A percentile compares a stretch with the other conserved stretches of the same genome.
These are phyloP conservation scores for Rhynchotus rufescens DNA, from an alignment of 2,797 vertebrate genomes.

Conservation along the genomic window DNA sequence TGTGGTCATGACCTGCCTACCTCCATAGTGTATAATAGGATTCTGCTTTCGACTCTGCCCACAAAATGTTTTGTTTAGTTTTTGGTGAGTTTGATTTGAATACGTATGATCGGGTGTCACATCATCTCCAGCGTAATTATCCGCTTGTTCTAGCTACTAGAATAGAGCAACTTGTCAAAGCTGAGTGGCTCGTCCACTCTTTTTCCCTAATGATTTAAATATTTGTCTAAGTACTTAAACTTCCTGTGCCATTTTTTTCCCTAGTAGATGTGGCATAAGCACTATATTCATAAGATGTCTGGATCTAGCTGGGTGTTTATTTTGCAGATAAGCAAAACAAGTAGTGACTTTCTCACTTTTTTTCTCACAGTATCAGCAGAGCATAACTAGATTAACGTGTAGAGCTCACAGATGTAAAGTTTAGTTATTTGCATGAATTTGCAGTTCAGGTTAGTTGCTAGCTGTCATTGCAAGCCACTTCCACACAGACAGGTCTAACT, in stretches of 20 bases:
- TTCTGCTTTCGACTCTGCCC: not conserved
- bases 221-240: not conserved
- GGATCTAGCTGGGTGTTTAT: not conserved
- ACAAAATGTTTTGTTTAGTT: not conserved
- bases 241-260: not conserved
- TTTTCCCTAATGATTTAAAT: not conserved
- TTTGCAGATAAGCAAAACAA: slow-evolving; percentile 11
- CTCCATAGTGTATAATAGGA: not conserved
- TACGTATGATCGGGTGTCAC: not conserved
- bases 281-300: not conserved
- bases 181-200: not conserved
- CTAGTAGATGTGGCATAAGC: not conserved
- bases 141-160: not conserved
- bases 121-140: not conserved
- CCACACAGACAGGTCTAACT: not conserved
- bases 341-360: not conserved
- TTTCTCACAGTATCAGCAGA: not conserved
- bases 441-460: not conserved
- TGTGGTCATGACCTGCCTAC: not conserved
- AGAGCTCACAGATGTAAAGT: not conserved
- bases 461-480: not conserved
- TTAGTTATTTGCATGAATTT: slow-evolving; percentile 9
- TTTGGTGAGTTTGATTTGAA: not conserved
- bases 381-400: not conserved
- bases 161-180: not conserved